Evolutionary conservation across 2,113 vertebrate genomes (phyloP).

Genomic region (Oncorhynchus mykiss): DNA sequence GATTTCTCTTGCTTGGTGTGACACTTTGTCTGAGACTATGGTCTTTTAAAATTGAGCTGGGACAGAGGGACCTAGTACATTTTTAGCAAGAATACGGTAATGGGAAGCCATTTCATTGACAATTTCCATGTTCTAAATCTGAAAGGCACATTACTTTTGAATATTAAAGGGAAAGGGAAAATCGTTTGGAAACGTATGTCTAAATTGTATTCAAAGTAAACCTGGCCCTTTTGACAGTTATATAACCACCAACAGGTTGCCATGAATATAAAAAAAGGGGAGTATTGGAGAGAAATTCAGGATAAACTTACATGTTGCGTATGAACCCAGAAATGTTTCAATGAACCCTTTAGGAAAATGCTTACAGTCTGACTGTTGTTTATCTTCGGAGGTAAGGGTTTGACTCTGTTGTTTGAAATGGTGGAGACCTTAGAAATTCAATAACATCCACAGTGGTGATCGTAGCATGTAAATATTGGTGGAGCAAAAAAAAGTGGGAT

Average conservation of each 20-base stretch:
- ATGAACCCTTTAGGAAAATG: too few species aligned
- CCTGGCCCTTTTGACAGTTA: not conserved
- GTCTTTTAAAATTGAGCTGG: not conserved
- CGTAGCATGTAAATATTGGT: too few species aligned
- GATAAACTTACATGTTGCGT: too few species aligned
- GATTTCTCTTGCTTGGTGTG: not conserved
- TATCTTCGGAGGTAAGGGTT: too few species aligned
- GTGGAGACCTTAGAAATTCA: not conserved
- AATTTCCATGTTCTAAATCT: not conserved
- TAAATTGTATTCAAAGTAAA: not conserved
- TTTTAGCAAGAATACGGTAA: not conserved
- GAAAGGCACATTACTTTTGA: not conserved
- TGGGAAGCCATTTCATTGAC: not conserved
- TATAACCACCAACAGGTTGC: not conserved
- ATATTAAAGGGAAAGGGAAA: too few species aligned
- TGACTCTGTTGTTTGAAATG: not conserved
- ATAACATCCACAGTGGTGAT: not conserved
- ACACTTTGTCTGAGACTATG: not conserved
- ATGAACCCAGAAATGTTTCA: too few species aligned
- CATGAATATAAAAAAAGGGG: not conserved
- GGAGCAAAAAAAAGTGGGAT: too few species aligned
- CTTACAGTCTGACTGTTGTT: too few species aligned
- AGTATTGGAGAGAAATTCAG: too few species aligned
- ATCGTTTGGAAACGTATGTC: not conserved
- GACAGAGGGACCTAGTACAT: not conserved